Evolutionary conservation across 2,888 invertebrate genomes (phyloP).

Genomic region (Caenorhabditis sp.): DNA sequence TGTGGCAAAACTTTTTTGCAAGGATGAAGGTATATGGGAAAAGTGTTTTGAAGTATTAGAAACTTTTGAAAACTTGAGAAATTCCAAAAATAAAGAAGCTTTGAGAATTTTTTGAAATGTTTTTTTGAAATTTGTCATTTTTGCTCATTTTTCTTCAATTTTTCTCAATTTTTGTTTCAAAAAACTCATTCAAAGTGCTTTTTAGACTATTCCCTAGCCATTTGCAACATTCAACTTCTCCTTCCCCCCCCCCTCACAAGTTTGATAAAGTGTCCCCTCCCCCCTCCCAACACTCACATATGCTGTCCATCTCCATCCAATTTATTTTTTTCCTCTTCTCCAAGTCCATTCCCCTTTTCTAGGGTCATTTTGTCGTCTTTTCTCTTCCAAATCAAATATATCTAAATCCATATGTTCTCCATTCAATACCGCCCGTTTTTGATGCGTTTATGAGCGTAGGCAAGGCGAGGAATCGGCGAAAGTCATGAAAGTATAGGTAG

Average conservation of each 20-base stretch:
- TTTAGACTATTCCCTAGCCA: too few species aligned
- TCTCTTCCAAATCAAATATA: too few species aligned
- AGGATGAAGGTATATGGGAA: not conserved
- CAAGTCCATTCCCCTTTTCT: not conserved
- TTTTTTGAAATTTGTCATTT: not conserved
- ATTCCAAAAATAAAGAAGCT: too few species aligned
- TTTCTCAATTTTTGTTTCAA: not conserved
- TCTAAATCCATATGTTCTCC: not conserved
- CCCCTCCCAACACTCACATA: too few species aligned
- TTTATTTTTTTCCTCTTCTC: not conserved
- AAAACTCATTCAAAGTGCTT: too few species aligned
- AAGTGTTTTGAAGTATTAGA: too few species aligned
- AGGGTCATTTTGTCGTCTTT: not conserved
- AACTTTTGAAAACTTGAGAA: too few species aligned
- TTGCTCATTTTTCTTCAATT: too few species aligned
- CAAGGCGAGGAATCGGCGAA: not conserved
- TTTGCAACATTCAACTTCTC: not conserved
- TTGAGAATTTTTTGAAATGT: not conserved
- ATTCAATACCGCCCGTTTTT: not conserved
- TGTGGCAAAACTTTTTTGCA: not conserved
- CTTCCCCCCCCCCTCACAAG: not conserved
- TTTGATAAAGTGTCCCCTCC: not conserved
- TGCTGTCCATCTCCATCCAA: not conserved
- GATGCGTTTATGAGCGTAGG: not conserved
- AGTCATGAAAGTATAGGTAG: constrained; percentile 7